A percentile compares a stretch with the other conserved stretches of the same genome.
Evolutionary conservation across 2,113 vertebrate species (phyloP).

Genomic region (Romanogobio albipinnatus): DNA sequence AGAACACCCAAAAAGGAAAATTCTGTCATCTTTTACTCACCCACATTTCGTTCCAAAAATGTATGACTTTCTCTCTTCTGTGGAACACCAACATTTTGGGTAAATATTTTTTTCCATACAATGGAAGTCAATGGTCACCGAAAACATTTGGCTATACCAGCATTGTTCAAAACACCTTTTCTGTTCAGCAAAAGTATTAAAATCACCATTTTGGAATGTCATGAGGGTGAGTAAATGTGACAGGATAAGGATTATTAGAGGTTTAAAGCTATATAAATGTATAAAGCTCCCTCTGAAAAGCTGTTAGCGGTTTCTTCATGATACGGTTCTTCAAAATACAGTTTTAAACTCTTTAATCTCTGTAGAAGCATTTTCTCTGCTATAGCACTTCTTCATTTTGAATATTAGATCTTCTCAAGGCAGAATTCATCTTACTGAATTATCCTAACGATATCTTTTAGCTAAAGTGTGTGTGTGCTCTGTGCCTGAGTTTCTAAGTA

Average conservation of each 20-base stretch:
- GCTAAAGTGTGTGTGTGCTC: neutral
- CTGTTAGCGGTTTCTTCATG: neutral
- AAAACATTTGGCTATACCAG: neutral
- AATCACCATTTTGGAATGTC: neutral
- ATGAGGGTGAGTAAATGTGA: neutral
- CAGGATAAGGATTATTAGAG: neutral
- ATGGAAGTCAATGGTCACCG: neutral
- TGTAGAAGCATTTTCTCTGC: conserved; percentile 20
- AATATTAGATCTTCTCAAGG: conserved; percentile 14
- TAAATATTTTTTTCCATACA: neutral
- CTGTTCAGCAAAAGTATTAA: neutral
- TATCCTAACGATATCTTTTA: conserved; percentile 17
- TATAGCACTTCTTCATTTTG: neutral
- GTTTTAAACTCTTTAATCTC: conserved; percentile 19
- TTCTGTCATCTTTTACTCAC: neutral
- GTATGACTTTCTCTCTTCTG: neutral
- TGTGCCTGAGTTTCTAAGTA: neutral
- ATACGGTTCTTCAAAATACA: neutral
- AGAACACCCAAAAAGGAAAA: neutral
- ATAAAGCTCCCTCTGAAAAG: neutral
- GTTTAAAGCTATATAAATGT: neutral
- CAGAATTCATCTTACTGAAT: conserved; percentile 18
- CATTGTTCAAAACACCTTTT: neutral
- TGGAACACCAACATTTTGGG: neutral
- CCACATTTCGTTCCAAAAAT: neutral